Evolutionary conservation across 2,797 vertebrate genomes (phyloP), one percentile per base, ranked within the genome.

Genomic region (Hippocampus kuda): DNA sequence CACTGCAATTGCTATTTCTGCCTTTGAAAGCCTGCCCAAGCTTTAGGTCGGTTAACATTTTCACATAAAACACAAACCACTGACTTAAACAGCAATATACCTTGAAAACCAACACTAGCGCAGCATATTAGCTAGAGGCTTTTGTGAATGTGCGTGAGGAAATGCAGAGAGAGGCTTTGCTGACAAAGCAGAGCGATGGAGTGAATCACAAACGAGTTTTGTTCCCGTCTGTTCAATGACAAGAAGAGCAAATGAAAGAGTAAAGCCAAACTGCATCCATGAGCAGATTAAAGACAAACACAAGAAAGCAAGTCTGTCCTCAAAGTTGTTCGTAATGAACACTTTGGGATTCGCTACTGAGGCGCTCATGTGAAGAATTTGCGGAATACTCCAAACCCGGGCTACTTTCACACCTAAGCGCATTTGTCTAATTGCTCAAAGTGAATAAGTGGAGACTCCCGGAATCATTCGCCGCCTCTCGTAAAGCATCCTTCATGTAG

Each of bases 231-330:
- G 69, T 74, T 64, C 68, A 65, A 79, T 76, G 68, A 68, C 72
- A 72, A 59, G 62, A 66, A 64, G 63, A 64, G 63, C 42, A n/a
- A 48, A 53, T 53, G 48, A 5, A 53, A 30, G 26, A n/a, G 48
- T 53, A 30, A 74, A 75, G 78, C 49, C 66, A 71, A 70, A 69
- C 64, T 73, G 38, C 51, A 48, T 68, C 72, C 71, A 75, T 74
- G 69, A 68, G 68, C 66, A 78, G 64, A 81, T 80, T 71, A 77
- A 77, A 76, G 72, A 65, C 67, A 79, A 82, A 77, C 64, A 63
- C 54, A 68, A 66, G 80, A 80, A 68, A 61, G 65, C 67, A 62
- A 71, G 66, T 27, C 15, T 65, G 48, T 49, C 44, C 44, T 65
- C 44, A 65, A 65, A 79, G 61, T 67, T 65, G 24, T 68, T 71